phyloP scores from a whole-genome alignment of 2,797 vertebrate species.

The Ibycter americanus region DNA sequence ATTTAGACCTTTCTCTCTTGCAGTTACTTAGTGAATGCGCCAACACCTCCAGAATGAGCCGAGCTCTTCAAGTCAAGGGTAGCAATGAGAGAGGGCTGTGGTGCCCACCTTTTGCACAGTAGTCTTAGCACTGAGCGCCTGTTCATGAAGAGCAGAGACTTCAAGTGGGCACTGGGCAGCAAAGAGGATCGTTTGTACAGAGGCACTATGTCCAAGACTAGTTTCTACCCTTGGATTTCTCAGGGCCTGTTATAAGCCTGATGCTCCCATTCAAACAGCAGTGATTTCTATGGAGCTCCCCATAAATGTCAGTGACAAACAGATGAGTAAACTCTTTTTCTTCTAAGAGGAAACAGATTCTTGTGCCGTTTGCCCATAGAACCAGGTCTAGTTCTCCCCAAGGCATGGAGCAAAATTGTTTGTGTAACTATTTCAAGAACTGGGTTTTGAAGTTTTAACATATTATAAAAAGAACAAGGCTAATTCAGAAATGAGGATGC shows the following conservation, averaged over 20 bases:
- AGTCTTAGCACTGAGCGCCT: background rate
- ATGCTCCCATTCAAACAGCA: background rate
- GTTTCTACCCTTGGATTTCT: background rate
- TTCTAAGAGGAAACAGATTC: background rate
- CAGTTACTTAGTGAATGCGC: background rate
- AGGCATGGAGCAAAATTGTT: background rate
- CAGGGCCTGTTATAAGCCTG: background rate
- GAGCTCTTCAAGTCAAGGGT: background rate
- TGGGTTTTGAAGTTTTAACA: background rate
- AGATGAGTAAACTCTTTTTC: background rate
- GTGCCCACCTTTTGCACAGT: background rate
- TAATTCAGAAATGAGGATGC: background rate
- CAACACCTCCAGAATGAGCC: background rate
- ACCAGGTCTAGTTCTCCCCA: background rate
- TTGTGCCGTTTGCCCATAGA: background rate
- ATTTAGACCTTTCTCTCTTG: background rate
- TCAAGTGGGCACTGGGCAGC: background rate
- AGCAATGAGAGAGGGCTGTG: background rate
- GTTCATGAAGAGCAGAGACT: background rate
- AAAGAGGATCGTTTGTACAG: background rate
- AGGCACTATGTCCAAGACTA: background rate
- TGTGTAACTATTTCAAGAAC: background rate
- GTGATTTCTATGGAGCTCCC: background rate
- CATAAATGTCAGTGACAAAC: background rate
- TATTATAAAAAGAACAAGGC: background rate